These are phyloP conservation scores for Scomberomorus guttatus DNA, from an alignment of 2,797 vertebrate genomes.

Conservation along the genomic window DNA sequence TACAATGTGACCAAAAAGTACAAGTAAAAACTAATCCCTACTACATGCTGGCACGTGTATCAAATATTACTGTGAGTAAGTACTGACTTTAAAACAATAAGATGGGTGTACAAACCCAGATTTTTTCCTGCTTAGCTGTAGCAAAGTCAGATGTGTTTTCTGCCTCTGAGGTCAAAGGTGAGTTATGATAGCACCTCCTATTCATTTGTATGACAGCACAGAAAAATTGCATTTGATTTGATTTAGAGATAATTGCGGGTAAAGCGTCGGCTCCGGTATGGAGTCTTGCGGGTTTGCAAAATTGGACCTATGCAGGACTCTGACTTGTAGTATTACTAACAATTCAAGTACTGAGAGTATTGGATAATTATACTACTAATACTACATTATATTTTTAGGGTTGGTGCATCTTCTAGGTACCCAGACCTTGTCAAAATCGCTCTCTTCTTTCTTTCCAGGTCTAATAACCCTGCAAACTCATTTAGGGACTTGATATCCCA, in stretches of 20 bases:
- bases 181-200: background rate
- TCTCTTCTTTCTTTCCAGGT: constrained; percentile 14
- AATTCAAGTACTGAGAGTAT: background rate
- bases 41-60: background rate
- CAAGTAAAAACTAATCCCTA: background rate
- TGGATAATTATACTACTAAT: constrained; percentile 30
- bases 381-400: background rate
- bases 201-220: background rate
- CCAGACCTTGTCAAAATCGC: background rate
- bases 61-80: background rate
- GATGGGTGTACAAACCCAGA: background rate
- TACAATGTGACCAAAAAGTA: background rate
- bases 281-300: too few species aligned
- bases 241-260: too few species aligned
- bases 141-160: background rate
- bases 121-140: background rate
- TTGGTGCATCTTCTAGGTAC: background rate
- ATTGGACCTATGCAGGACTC: too few species aligned
- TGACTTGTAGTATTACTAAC: constrained; percentile 5
- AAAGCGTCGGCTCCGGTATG: too few species aligned
- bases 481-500: constrained; percentile 31
- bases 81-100: background rate
- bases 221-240: too few species aligned
- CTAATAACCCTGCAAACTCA: constrained; percentile 37
- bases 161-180: background rate